A percentile compares a stretch with the other conserved stretches of the same genome.
Evolutionary conservation across 2,113 vertebrate genomes (phyloP).

Genomic region (Dendropsophus ebraccatus): DNA sequence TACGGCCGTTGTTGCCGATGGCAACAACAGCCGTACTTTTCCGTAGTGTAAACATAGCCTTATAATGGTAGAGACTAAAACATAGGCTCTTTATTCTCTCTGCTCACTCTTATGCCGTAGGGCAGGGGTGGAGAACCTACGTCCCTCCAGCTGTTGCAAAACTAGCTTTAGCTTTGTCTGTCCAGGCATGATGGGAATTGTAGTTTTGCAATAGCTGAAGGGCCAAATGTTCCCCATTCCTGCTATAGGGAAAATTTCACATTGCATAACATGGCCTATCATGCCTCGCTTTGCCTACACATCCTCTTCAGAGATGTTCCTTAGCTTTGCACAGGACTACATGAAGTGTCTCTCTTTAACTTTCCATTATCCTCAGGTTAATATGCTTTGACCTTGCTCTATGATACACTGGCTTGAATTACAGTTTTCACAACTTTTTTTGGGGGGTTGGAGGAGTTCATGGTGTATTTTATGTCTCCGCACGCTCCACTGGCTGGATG

Average conservation of each 20-base stretch:
- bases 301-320: too few species aligned
- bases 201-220: too few species aligned
- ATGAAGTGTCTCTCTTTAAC: not conserved
- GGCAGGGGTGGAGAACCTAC: too few species aligned
- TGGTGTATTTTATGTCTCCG: not conserved
- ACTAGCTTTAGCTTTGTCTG: too few species aligned
- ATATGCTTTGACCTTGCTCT: not conserved
- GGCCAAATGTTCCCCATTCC: too few species aligned
- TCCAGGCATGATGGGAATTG: too few species aligned
- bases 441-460: not conserved
- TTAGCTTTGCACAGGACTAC: not conserved
- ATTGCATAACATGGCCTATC: too few species aligned
- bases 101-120: not conserved
- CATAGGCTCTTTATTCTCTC: not conserved
- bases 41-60: too few species aligned
- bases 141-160: too few species aligned
- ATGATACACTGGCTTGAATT: slow-evolving; percentile 4
- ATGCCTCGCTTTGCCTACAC: not conserved
- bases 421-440: slow-evolving; percentile 7
- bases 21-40: too few species aligned
- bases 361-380: slow-evolving; percentile 13
- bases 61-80: not conserved
- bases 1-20: too few species aligned
- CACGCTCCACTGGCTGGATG: not conserved
- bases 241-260: too few species aligned